These are phyloP conservation scores for Choreutis nemorana DNA, from an alignment of 2,888 invertebrate genomes.

Conservation along the genomic window DNA sequence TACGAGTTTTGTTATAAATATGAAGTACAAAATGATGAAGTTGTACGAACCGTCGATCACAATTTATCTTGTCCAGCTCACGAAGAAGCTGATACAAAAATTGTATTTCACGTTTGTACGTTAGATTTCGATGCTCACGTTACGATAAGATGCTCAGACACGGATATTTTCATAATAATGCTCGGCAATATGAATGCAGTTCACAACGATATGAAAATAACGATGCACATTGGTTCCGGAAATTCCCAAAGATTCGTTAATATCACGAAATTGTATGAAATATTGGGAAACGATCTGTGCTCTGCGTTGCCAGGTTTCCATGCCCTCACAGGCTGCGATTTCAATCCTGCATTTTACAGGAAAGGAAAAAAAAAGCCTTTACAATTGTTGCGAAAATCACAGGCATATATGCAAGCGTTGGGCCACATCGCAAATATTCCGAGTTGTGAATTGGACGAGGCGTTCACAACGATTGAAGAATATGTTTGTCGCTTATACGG, in stretches of 20 bases:
- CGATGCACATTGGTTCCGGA: slow-evolving; percentile 13
- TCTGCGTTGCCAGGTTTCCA: slow-evolving; percentile 19
- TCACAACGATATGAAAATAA: slow-evolving; percentile 8
- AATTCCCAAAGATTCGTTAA: slow-evolving; percentile 12
- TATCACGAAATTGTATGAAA: slow-evolving; percentile 13
- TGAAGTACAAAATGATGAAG: slow-evolving; percentile 7
- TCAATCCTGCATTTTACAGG: slow-evolving; percentile 14
- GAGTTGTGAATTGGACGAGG: slow-evolving; percentile 2
- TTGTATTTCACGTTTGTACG: slow-evolving; percentile 6
- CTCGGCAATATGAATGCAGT: slow-evolving; percentile 8
- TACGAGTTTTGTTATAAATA: slow-evolving; percentile 8
- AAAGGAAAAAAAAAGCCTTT: slow-evolving; percentile 13
- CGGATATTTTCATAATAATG: slow-evolving; percentile 10
- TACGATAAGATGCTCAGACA: slow-evolving; percentile 7
- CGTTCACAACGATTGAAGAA: background rate
- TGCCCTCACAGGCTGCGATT: slow-evolving; percentile 21
- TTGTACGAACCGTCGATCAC: slow-evolving; percentile 1
- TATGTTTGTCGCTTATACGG: slow-evolving; percentile 2
- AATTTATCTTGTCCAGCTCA: slow-evolving; percentile 4
- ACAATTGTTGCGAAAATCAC: slow-evolving; percentile 6
- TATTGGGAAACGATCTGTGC: slow-evolving; percentile 14
- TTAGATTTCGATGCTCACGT: slow-evolving; percentile 2
- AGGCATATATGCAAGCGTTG: slow-evolving; percentile 4
- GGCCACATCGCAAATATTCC: slow-evolving; percentile 4
- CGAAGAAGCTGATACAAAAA: slow-evolving; percentile 8